These are phyloP conservation scores for Craniophora ligustri DNA, from an alignment of 2,888 invertebrate genomes.

Conservation along the genomic window DNA sequence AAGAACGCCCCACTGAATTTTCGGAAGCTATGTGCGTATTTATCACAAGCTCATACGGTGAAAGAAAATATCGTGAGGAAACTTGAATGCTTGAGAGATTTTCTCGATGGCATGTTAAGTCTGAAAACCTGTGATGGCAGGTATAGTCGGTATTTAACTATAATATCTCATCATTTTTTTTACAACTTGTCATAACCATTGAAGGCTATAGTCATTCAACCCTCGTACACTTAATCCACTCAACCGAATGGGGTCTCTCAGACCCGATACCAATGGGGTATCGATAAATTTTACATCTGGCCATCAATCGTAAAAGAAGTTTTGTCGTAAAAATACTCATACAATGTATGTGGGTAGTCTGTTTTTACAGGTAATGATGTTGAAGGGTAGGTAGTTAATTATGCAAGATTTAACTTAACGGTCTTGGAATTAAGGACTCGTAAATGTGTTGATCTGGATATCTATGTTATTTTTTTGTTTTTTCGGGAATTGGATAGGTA, in stretches of 20 bases:
- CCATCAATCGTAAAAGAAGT: constrained; percentile 27
- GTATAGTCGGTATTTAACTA: neutral
- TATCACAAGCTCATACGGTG: no score
- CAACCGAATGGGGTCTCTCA: constrained; percentile 5
- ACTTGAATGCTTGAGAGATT: no score
- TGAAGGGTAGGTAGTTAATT: constrained; percentile 9
- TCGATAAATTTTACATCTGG: constrained; percentile 39
- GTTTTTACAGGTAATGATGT: constrained; percentile 11
- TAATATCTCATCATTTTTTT: constrained; percentile 1
- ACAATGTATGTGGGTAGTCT: constrained; percentile 4
- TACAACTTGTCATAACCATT: constrained; percentile 2
- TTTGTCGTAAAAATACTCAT: constrained; percentile 11
- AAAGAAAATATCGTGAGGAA: no score
- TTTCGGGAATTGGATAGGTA: no score
- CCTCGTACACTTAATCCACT: constrained; percentile 1
- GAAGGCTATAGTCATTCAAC: neutral
- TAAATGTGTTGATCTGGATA: no score
- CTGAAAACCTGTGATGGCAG: no score
- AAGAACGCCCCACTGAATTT: no score
- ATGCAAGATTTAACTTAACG: constrained; percentile 13
- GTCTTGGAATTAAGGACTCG: neutral
- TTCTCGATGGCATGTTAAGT: no score
- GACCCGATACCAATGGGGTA: constrained; percentile 12
- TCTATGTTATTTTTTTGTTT: no score
- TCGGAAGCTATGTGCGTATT: no score